Percentiles rank a stretch among this genome's conserved stretches.
These are phyloP conservation scores for Eustalomyia histrio DNA, from an alignment of 2,888 invertebrate genomes.

Conservation along the genomic window DNA sequence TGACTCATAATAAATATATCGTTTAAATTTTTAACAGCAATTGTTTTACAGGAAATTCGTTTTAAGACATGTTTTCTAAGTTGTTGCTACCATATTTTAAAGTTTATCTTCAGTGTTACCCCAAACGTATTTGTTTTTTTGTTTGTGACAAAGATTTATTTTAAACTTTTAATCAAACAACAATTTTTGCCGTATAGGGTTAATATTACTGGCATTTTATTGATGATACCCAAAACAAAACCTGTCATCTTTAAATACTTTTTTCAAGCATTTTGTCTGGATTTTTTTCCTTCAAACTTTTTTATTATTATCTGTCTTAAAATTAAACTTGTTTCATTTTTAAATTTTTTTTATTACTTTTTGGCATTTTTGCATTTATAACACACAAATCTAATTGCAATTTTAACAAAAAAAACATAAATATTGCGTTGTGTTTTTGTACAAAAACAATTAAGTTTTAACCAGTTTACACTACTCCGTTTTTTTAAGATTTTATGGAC, in stretches of 20 bases:
- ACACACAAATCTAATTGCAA: conserved; percentile 24
- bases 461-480: conserved; percentile 38
- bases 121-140: too few relatives aligned
- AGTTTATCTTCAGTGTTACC: too few relatives aligned
- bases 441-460: conserved; percentile 24
- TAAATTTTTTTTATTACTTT: not conserved
- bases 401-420: conserved; percentile 6
- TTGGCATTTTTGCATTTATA: not conserved
- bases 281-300: not conserved
- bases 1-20: too few relatives aligned
- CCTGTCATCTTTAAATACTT: not conserved
- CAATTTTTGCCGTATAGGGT: too few relatives aligned
- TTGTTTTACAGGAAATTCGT: too few relatives aligned
- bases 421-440: conserved; percentile 8
- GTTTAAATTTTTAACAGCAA: too few relatives aligned
- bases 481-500: conserved; percentile 4
- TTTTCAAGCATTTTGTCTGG: not conserved
- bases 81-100: too few relatives aligned
- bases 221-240: conserved; percentile 3
- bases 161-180: too few relatives aligned
- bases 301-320: conserved; percentile 10
- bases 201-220: not conserved
- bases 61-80: too few relatives aligned
- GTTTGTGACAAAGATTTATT: too few relatives aligned
- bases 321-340: conserved; percentile 9